These are phyloP conservation scores for Zaprionus inermis DNA, from an alignment of 1,140 invertebrate genomes.

Conservation along the genomic window DNA sequence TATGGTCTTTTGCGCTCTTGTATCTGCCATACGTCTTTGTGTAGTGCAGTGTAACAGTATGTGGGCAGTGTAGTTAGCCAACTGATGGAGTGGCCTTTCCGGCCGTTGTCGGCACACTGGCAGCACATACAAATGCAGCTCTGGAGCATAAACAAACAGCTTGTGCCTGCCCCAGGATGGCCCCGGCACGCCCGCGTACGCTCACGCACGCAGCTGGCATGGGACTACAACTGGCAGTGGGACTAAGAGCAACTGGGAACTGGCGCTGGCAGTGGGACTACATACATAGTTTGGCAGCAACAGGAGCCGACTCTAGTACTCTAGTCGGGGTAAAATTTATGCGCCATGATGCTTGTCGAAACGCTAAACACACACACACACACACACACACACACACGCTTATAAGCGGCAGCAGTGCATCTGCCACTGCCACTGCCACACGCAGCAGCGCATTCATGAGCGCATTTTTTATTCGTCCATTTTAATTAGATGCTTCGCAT, in stretches of 20 bases:
- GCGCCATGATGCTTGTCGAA: conserved; percentile 64
- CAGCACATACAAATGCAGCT: conserved; percentile 79
- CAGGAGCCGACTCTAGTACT: background rate
- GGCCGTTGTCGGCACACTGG: conserved; percentile 34
- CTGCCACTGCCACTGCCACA: conserved; percentile 22
- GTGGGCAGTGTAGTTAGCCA: conserved; percentile 21
- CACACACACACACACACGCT: background rate
- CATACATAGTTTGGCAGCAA: background rate
- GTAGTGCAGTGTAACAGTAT: conserved; percentile 43
- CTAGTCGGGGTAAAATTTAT: conserved; percentile 58
- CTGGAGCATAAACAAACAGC: conserved; percentile 73
- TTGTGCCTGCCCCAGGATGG: conserved; percentile 47
- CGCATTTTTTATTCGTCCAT: conserved; percentile 50
- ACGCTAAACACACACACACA: conserved; percentile 64
- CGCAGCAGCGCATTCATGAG: conserved; percentile 51
- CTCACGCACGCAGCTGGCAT: conserved; percentile 17
- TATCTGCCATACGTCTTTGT: background rate
- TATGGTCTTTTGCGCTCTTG: background rate
- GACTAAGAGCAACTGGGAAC: conserved; percentile 10
- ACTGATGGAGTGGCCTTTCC: conserved; percentile 60
- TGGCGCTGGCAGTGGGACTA: conserved; percentile 8
- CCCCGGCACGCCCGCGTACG: conserved; percentile 4
- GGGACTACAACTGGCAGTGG: conserved; percentile 5
- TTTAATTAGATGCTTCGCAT: conserved; percentile 68
- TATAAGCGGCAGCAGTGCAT: background rate